Evolutionary conservation across 2,113 vertebrate genomes (phyloP).

Genomic region (Carollia perspicillata): DNA sequence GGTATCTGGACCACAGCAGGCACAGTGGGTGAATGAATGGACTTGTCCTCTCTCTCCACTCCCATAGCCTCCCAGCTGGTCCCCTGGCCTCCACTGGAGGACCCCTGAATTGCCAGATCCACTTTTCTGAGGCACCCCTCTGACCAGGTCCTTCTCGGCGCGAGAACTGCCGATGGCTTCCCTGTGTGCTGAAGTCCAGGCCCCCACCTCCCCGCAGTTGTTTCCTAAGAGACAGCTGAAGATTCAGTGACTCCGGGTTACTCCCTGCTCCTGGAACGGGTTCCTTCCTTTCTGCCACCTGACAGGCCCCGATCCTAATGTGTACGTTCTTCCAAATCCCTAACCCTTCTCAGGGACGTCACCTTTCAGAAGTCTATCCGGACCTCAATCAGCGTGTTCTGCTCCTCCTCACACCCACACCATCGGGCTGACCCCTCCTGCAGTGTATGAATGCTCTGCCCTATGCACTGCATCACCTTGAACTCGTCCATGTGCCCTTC

Average conservation of each 20-base stretch:
- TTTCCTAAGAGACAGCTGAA: background rate
- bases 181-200: background rate
- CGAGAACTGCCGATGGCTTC: background rate
- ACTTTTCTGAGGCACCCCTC: background rate
- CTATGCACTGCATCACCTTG: background rate
- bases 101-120: background rate
- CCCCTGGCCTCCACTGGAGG: background rate
- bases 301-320: background rate
- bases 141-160: background rate
- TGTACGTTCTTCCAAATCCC: background rate
- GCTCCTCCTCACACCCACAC: background rate
- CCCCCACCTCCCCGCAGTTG: background rate
- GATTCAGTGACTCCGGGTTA: background rate
- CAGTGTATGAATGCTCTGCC: background rate
- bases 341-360: background rate
- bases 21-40: background rate
- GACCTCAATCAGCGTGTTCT: background rate
- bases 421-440: rapidly evolving
- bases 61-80: background rate
- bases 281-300: background rate
- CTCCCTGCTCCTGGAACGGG: background rate
- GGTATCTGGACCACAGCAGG: background rate
- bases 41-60: background rate
- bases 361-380: background rate
- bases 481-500: background rate